Conservation (phyloP, 30 jellyfish, hydroid and myxozoan genomes). For the Aurelia coerulea region DNA sequence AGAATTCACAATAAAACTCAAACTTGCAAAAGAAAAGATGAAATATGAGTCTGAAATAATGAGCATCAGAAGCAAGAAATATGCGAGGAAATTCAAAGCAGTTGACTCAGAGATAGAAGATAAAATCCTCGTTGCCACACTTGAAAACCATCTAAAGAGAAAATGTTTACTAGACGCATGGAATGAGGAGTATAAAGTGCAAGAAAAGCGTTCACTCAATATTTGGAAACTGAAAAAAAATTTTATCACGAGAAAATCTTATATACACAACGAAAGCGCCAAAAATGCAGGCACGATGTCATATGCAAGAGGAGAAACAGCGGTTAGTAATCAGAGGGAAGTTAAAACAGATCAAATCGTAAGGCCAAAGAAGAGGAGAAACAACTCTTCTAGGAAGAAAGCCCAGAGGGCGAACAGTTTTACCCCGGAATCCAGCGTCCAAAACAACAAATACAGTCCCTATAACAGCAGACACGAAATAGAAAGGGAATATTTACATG, state of each 20-base stretch:
- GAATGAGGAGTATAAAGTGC: neutral
- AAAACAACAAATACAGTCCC: too few relatives aligned
- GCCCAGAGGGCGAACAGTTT: neutral
- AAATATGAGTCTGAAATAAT: neutral
- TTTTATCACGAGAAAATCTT: neutral
- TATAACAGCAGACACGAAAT: too few relatives aligned
- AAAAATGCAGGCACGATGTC: neutral
- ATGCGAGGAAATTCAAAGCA: neutral
- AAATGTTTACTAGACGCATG: neutral
- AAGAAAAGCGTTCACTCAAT: slow-evolving; percentile 8
- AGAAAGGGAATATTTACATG: too few relatives aligned
- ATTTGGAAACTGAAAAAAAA: neutral
- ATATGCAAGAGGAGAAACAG: neutral
- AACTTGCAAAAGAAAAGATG: slow-evolving; percentile 4
- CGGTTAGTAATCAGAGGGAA: too few relatives aligned
- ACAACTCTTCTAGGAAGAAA: too few relatives aligned
- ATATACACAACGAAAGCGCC: neutral
- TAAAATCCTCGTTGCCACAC: slow-evolving; percentile 1
- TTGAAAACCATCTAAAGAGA: slow-evolving; percentile 3
- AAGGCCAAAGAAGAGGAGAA: too few relatives aligned
- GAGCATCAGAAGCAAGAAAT: neutral
- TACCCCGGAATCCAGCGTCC: neutral
- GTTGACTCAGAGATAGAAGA: neutral
- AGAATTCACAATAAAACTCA: neutral
- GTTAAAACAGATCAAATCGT: too few relatives aligned